Conservation (phyloP, 37 sponge, comb jelly and placozoan species). For the Chondrilla cf. caribensis region DNA sequence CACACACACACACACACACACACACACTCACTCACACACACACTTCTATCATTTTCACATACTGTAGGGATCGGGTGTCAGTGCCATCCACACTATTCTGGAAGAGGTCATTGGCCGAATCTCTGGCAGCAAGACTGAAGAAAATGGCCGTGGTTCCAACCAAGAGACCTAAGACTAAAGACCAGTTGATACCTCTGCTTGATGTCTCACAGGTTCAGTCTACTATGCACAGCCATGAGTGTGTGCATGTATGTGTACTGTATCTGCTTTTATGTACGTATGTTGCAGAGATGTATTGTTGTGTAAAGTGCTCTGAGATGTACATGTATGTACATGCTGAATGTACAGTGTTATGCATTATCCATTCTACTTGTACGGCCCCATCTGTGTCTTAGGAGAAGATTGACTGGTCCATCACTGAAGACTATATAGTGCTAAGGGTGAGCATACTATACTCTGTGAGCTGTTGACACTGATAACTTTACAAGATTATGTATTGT, state of each 20-base stretch:
- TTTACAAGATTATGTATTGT: too few relatives aligned
- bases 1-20: too few relatives aligned
- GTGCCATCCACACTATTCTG: slow-evolving; percentile 65
- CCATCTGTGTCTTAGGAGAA: slow-evolving; percentile 52
- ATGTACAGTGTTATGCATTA: too few relatives aligned
- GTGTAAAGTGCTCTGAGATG: not conserved
- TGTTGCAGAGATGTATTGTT: not conserved
- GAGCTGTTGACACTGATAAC: too few relatives aligned
- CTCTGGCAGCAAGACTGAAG: slow-evolving; percentile 55
- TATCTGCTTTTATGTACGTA: too few relatives aligned
- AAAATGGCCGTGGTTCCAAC: slow-evolving; percentile 49
- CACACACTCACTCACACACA: too few relatives aligned
- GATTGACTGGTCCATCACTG: slow-evolving; percentile 64
- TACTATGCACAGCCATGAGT: too few relatives aligned
- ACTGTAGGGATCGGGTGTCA: slow-evolving; percentile 15
- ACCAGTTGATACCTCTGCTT: slow-evolving; percentile 67
- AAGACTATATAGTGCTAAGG: slow-evolving; percentile 83
- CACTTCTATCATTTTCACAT: too few relatives aligned
- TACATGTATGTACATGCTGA: too few relatives aligned
- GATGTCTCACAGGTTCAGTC: slow-evolving; percentile 36
- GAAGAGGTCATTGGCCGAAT: slow-evolving; percentile 44
- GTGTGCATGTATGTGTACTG: too few relatives aligned
- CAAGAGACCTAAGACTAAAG: slow-evolving; percentile 70
- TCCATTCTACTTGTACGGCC: too few relatives aligned
- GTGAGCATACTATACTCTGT: too few relatives aligned